Percentiles rank a stretch among this genome's conserved stretches.
Conservation (phyloP, 2,113 vertebrate genomes). For the Corynorhinus townsendii region DNA sequence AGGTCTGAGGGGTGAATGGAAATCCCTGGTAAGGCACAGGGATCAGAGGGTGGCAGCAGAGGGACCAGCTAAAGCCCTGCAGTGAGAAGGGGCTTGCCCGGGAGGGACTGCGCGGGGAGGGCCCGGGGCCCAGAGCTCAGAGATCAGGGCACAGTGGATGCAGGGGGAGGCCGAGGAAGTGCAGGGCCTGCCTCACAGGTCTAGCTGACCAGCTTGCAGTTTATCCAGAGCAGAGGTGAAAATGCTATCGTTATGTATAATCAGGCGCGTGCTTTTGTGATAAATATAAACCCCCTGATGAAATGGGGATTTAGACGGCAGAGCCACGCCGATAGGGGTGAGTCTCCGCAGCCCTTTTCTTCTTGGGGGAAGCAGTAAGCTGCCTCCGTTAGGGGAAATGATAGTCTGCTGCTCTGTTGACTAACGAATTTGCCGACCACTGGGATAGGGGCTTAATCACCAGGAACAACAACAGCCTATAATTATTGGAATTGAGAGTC, state of each 20-base stretch:
- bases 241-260: accelerated
- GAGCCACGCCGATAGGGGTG: accelerated
- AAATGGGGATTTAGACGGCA: background rate
- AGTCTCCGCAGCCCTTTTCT: background rate
- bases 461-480: too few species aligned
- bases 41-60: accelerated
- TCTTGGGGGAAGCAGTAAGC: background rate
- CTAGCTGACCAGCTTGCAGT: accelerated
- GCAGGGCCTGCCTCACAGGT: background rate
- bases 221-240: background rate
- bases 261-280: background rate
- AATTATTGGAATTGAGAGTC: too few species aligned
- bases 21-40: accelerated
- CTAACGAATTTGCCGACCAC: too few species aligned
- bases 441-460: too few species aligned
- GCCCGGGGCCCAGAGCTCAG: background rate
- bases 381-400: background rate
- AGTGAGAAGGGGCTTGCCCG: background rate
- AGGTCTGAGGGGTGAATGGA: too few species aligned
- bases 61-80: background rate
- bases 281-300: background rate
- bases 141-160: background rate
- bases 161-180: background rate
- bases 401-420: background rate
- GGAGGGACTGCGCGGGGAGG: accelerated